phyloP scores from a whole-genome alignment of 1,140 invertebrate genomes.

The Delia radicum region DNA sequence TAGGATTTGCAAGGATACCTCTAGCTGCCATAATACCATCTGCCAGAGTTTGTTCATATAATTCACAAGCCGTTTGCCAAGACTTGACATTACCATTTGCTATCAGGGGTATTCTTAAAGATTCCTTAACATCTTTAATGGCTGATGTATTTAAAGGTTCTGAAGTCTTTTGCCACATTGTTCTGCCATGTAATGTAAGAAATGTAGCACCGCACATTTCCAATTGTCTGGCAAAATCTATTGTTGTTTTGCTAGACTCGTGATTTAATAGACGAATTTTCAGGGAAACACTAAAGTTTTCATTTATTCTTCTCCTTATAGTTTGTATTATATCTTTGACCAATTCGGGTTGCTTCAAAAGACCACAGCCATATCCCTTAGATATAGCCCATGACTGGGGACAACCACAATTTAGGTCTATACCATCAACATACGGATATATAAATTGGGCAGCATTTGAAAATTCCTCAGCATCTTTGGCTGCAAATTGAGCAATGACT shows the following conservation, averaged over 20 bases:
- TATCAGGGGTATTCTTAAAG: slow-evolving; percentile 76
- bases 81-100: slow-evolving; percentile 88
- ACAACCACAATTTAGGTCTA: slow-evolving; percentile 96
- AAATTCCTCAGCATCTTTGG: slow-evolving; percentile 82
- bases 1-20: slow-evolving; percentile 88
- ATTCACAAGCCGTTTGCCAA: slow-evolving; percentile 67
- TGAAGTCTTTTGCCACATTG: slow-evolving; percentile 74
- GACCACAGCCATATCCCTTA: slow-evolving; percentile 84
- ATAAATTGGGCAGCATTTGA: slow-evolving; percentile 81
- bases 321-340: slow-evolving; percentile 79
- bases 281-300: slow-evolving; percentile 83
- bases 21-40: slow-evolving; percentile 87
- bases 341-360: slow-evolving; percentile 81
- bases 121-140: slow-evolving; percentile 71
- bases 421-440: slow-evolving; percentile 80
- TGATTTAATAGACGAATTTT: slow-evolving; percentile 80
- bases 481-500: slow-evolving; percentile 92
- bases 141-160: slow-evolving; percentile 71
- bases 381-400: slow-evolving; percentile 93
- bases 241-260: slow-evolving; percentile 52
- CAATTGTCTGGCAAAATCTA: slow-evolving; percentile 68
- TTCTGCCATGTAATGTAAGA: slow-evolving; percentile 88
- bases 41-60: slow-evolving; percentile 70
- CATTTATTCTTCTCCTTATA: slow-evolving; percentile 70
- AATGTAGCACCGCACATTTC: slow-evolving; percentile 86